These are phyloP conservation scores for Gobionotothen gibberifrons DNA, from an alignment of 2,797 vertebrate species.

Conservation along the genomic window DNA sequence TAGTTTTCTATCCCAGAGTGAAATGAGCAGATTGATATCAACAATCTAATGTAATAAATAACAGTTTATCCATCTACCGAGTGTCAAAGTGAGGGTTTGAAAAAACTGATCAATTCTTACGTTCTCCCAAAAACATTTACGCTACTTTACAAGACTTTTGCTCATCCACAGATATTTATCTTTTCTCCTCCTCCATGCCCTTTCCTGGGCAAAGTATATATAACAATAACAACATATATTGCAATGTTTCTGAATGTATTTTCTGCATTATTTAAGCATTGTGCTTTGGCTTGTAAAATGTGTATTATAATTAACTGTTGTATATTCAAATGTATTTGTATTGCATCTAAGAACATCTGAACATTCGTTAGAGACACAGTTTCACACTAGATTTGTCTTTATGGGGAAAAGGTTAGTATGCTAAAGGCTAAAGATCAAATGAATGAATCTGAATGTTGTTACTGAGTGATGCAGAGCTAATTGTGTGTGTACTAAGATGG, in stretches of 20 bases:
- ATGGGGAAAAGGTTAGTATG: not conserved
- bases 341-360: not conserved
- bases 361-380: not conserved
- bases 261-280: not conserved
- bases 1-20: not conserved
- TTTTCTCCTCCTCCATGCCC: too few relatives aligned
- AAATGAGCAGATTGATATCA: too few relatives aligned
- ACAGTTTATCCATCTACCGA: not conserved
- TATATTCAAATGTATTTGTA: not conserved
- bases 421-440: not conserved
- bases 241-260: not conserved
- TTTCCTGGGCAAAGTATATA: too few relatives aligned
- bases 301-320: too few relatives aligned
- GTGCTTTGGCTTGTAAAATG: too few relatives aligned
- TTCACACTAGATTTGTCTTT: not conserved
- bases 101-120: too few relatives aligned
- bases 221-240: not conserved
- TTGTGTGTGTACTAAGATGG: not conserved
- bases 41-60: too few relatives aligned
- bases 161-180: too few relatives aligned
- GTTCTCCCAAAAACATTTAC: too few relatives aligned
- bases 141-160: too few relatives aligned
- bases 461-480: conserved; percentile 1
- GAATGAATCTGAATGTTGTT: not conserved
- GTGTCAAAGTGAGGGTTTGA: not conserved